Base-by-base conservation (phyloP, 1,140 invertebrate genomes). In the Drosophila murphyi region DNA sequence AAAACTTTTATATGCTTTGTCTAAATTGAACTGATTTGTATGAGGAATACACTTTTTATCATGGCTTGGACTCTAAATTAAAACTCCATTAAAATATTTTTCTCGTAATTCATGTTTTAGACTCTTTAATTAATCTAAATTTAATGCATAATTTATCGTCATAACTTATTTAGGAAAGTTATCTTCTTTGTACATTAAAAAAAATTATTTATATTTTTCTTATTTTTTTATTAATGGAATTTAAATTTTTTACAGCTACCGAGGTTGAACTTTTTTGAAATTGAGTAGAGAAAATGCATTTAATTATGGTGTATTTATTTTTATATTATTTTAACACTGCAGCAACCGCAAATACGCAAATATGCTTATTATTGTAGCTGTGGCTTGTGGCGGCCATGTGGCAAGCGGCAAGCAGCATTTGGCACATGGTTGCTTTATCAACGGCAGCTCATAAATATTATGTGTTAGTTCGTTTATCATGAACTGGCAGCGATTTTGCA, bases 401-500 rank as follows among this genome's bases (percentile, higher is more conserved):
- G 59, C 72, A 39, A 32, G 48, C 61, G 65, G 69, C 71, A 64
- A 50, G 52, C 63, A 59, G 35, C 78, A 68, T 20, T n/a, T 70
- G 72, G 48, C 47, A 64, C 52, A 48, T 68, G 70, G 71, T 35
- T 48, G 51, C 28, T 72, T 63, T 63, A 64, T 71, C 65, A 72
- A 60, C 61, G 60, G 62, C 65, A 71, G 65, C 67, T 60, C 80
- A 83, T 87, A 83, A 87, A 88, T 88, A 76, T 78, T 72, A 72
- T 72, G 71, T 68, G 80, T 88, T 82, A 86, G 79, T 80, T 88
- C 80, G 83, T 87, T 87, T 80, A 83, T 88, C 72, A 87, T 80
- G 10, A 73, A 77, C 62, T 69, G 64, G 35, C 65, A 52, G 61
- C 54, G 51, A 80, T 85, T 88, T 65, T 68, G 55, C 55, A 2